Evolutionary conservation across 2,113 vertebrate genomes (phyloP).

Genomic region (Lagopus muta): DNA sequence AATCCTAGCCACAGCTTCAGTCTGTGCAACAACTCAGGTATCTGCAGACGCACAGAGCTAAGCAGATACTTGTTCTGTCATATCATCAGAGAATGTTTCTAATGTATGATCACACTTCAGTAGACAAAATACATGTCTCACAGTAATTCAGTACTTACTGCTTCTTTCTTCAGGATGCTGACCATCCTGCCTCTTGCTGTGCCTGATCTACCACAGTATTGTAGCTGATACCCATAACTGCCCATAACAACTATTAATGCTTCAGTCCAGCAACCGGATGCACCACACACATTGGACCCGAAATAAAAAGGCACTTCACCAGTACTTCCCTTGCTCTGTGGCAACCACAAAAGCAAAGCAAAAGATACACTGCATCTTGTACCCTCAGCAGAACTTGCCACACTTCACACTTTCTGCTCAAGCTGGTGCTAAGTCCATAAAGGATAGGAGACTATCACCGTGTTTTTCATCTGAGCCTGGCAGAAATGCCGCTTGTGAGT

Average conservation of each 20-base stretch:
- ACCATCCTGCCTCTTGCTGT: not conserved
- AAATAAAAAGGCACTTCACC: not conserved
- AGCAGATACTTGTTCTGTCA: not conserved
- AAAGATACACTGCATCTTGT: not conserved
- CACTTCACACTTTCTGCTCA: not conserved
- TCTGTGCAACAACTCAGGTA: not conserved
- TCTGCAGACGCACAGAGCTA: not conserved
- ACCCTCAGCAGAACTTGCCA: not conserved
- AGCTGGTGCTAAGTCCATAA: not conserved
- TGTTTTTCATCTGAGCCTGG: not conserved
- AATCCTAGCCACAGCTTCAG: not conserved
- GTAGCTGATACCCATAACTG: not conserved
- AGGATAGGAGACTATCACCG: not conserved
- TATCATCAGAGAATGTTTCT: not conserved
- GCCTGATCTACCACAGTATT: not conserved
- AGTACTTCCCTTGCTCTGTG: not conserved
- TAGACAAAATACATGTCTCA: not conserved
- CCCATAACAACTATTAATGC: not conserved
- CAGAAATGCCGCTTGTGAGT: not conserved
- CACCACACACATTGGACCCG: not conserved
- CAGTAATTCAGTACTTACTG: not conserved
- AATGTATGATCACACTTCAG: not conserved
- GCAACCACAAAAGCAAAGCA: not conserved
- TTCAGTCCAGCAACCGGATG: not conserved
- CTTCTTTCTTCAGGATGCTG: not conserved